Evolutionary conservation across 2,888 invertebrate species (phyloP).

Genomic region (Sacculina carcini): DNA sequence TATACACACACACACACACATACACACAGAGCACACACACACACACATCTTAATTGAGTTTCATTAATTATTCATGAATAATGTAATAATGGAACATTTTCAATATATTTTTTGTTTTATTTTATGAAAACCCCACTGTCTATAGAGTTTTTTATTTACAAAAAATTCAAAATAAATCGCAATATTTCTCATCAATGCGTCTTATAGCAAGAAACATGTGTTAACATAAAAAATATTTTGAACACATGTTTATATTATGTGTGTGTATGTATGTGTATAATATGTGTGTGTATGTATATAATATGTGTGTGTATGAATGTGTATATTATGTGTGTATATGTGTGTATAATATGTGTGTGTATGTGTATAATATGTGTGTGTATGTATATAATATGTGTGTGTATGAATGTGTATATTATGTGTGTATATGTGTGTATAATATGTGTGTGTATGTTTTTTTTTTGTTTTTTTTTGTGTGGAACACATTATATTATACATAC

Average conservation of each 20-base stretch:
- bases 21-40: not conserved
- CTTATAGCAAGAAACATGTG: not conserved
- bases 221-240: not conserved
- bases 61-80: not conserved
- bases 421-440: no score
- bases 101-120: no score
- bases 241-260: not conserved
- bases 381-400: no score
- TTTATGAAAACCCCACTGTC: no score
- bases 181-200: not conserved
- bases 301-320: not conserved
- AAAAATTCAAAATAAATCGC: no score
- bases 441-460: no score
- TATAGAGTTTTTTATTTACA: no score
- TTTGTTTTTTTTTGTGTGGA: not conserved
- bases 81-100: no score
- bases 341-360: not conserved
- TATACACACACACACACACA: not conserved
- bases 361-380: no score
- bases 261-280: not conserved
- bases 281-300: no score
- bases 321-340: not conserved
- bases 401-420: no score
- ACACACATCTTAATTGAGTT: not conserved
- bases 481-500: not conserved